Base-by-base conservation (phyloP, 2,797 vertebrate species). In the Spinibarbus caldwelli region DNA sequence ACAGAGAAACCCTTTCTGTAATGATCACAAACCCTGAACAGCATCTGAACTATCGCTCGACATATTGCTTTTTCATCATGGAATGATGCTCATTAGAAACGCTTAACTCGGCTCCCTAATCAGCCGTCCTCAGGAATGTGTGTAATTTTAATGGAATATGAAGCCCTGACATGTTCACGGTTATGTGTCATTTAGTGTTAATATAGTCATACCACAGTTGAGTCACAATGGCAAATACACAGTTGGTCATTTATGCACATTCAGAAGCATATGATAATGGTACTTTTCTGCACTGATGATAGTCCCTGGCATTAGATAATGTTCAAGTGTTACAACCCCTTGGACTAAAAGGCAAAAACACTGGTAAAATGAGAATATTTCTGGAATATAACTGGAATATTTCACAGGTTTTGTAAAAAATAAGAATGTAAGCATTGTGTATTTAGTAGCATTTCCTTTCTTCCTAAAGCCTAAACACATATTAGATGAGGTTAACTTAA, bases 381-480 rank as follows among this genome's bases (percentile, higher is more conserved):
- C n/a, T n/a, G n/a, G n/a, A n/a, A n/a, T n/a, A n/a, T 64, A 78
- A 84, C 59, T 23, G n/a, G 62, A 87, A 87, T 29, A 75, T 66
- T 84, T 87, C 89, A n/a, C n/a, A 91, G 82, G 84, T 75, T 49
- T 6, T 86, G 41, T 90, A 59, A 70, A 52, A 85, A n/a, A n/a
- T 2, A 8, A 77, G 10, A 45, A 47, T 0, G 2, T 3, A 80
- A 76, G 45, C 41, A 38, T 23, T 29, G n/a, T 26, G 31, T 29
- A 76, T 54, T 31, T 26, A 31, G 5, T 76, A 52, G 78, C 45
- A 54, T 71, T 71, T 81, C 52, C 64, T 5, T n/a, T n/a, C n/a
- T n/a, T 68, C 3, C 59, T 77, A 83, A 77, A 83, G 14, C 9
- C 15, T 76, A 64, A 67, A 34, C 31, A 47, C 23, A 26, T 19